Percentiles rank a stretch among this genome's conserved stretches.
Evolutionary conservation across 1,140 invertebrate genomes (phyloP).

Genomic region (Antheraea mylitta): DNA sequence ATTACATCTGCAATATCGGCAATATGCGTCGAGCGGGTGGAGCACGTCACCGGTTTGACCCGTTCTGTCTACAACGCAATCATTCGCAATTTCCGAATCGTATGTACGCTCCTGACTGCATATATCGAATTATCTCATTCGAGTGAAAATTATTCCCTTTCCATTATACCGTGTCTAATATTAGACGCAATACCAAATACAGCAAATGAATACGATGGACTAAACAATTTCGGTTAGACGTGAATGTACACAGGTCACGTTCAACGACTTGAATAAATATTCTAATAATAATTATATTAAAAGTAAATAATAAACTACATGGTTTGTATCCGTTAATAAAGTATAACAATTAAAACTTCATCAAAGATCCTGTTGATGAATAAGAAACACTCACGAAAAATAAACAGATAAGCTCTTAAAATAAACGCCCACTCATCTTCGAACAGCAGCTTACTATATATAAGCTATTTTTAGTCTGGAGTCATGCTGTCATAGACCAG

Average conservation of each 20-base stretch:
- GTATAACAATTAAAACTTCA: background rate
- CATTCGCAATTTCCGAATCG: slow-evolving; percentile 62
- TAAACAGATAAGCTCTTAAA: slow-evolving; percentile 31
- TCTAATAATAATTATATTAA: no score
- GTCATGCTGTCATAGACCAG: background rate
- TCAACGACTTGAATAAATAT: background rate
- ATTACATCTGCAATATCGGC: slow-evolving; percentile 28
- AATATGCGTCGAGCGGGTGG: slow-evolving; percentile 19
- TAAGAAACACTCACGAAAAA: slow-evolving; percentile 29
- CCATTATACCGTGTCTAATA: background rate
- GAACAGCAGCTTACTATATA: background rate
- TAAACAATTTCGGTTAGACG: background rate
- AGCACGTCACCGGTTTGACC: slow-evolving; percentile 23
- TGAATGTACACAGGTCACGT: background rate
- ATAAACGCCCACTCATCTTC: slow-evolving; percentile 23
- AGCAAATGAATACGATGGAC: background rate
- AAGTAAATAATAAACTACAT: background rate
- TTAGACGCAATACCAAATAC: background rate
- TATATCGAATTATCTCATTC: slow-evolving; percentile 21
- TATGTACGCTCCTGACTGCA: slow-evolving; percentile 11
- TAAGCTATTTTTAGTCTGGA: background rate
- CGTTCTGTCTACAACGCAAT: slow-evolving; percentile 39
- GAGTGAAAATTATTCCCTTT: slow-evolving; percentile 1
- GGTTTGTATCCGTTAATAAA: background rate
- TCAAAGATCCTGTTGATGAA: slow-evolving; percentile 29